phyloP scores from a whole-genome alignment of 2,113 vertebrate species.

The Muntiacus muntjak region DNA sequence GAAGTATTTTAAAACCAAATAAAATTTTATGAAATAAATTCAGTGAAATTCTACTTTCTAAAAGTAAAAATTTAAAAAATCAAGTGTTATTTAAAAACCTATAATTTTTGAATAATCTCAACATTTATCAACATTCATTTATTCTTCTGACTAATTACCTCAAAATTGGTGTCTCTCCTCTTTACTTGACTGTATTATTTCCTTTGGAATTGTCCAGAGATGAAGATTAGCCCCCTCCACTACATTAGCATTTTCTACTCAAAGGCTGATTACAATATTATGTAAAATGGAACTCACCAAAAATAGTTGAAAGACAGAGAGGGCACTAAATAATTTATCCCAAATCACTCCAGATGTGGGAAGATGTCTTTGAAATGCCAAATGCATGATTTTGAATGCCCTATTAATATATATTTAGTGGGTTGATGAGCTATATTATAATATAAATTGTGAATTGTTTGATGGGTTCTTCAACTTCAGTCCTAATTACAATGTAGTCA shows the following conservation, averaged over 20 bases:
- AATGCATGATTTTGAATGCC: constrained; percentile 54
- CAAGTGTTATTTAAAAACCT: constrained; percentile 41
- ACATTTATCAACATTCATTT: constrained; percentile 59
- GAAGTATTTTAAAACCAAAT: background rate
- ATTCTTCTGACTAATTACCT: constrained; percentile 54
- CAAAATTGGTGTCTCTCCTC: constrained; percentile 2
- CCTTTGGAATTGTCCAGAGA: constrained; percentile 26
- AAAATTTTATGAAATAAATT: background rate
- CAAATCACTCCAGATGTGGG: constrained; percentile 51
- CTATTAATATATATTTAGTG: constrained; percentile 65
- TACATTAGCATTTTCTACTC: constrained; percentile 49
- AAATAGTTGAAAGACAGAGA: constrained; percentile 61
- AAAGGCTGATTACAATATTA: constrained; percentile 62
- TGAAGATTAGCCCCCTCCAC: background rate
- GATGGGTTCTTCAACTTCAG: constrained; percentile 36
- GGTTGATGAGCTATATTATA: constrained; percentile 68
- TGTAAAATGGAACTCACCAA: constrained; percentile 54
- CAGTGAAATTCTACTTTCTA: background rate
- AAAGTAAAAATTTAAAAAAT: constrained; percentile 33
- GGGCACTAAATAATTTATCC: constrained; percentile 41
- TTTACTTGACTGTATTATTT: constrained; percentile 62
- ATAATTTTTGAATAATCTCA: constrained; percentile 66
- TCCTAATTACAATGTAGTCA: constrained; percentile 62
- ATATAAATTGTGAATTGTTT: constrained; percentile 67
- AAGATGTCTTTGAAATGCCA: constrained; percentile 44